These are phyloP conservation scores for Drosophila leonis DNA, from an alignment of 2,888 invertebrate genomes.

Conservation along the genomic window DNA sequence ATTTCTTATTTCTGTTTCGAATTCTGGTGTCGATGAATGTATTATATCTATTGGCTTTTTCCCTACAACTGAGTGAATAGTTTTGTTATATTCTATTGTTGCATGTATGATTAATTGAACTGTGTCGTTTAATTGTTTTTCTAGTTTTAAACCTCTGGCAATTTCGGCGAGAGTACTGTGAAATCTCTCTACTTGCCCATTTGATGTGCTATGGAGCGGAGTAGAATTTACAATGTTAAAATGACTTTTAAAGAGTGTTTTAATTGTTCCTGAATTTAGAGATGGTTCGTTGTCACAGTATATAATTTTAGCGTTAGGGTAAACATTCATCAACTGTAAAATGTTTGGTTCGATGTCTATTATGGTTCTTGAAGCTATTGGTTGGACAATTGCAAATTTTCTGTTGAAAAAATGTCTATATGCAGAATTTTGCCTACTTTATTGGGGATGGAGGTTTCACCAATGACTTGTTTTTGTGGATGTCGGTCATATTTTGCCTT, in stretches of 20 bases:
- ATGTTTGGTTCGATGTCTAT: no score
- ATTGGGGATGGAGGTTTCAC: slow-evolving; percentile 13
- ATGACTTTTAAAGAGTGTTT: slow-evolving; percentile 6
- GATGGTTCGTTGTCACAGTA: slow-evolving; percentile 57
- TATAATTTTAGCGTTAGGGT: slow-evolving; percentile 40
- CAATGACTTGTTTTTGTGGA: slow-evolving; percentile 39
- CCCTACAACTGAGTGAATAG: neutral
- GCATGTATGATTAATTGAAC: neutral
- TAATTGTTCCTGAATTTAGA: slow-evolving; percentile 24
- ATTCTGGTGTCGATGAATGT: neutral
- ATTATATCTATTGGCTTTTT: slow-evolving; percentile 2
- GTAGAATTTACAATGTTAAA: slow-evolving; percentile 44
- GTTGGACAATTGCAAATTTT: slow-evolving; percentile 41
- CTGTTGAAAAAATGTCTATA: slow-evolving; percentile 33
- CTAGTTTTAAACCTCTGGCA: no score
- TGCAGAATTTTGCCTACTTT: slow-evolving; percentile 29
- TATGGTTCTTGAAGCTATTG: slow-evolving; percentile 47
- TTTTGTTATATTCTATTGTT: neutral
- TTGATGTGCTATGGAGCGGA: slow-evolving; percentile 46
- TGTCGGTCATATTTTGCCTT: slow-evolving; percentile 54
- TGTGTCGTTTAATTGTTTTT: neutral
- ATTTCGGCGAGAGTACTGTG: no score
- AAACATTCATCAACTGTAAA: slow-evolving; percentile 52
- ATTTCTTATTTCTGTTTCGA: neutral
- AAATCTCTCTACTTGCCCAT: no score